Base-by-base conservation (phyloP, 2,888 invertebrate genomes). In the Galerucella calmariensis region DNA sequence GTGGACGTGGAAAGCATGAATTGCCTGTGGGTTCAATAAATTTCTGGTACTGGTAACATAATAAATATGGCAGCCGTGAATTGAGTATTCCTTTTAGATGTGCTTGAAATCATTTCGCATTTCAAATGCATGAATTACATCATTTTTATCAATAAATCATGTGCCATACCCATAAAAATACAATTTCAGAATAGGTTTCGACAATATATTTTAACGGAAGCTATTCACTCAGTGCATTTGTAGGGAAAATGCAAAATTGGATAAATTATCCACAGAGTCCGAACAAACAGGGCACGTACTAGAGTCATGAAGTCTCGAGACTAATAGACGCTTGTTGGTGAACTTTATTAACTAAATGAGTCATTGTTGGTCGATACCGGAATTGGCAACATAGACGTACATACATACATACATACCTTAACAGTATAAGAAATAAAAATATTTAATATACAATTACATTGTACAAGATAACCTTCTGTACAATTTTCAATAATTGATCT, bases 241-340 rank as follows among this genome's bases (percentile, higher is more conserved):
- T 11, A 6, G 11, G 20, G n/a, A 27, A 20, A 14, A 48, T 48
- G 14, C 27, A 59, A 66, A 44, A 66, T 66, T 66, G 35, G 16
- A 24, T 59, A 11, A 2, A 59, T 59, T 27, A 59, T 27, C 27
- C 44, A 27, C 12, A 48, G 14, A 69, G 44, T 44, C 41, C 46
- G 59, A 27, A 46, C 11, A 69, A 69, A 44, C 69, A 61, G 46
- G 24, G 59, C 58, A 69, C 69, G 69, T 69, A 69, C 59, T 69
- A 44, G 24, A 58, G 69, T 59, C 69, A 58, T 69, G 61, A 69
- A 69, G 56, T 69, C 51, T 51, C 10, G 44, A 51, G 20, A n/a
- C 41, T 69, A 58, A 59, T 69, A 58, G 20, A 69, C 58, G 69
- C 48, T 59, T 24, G 59, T 41, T 61, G 44, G 59, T 41, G 58